phyloP scores from a whole-genome alignment of 2,113 vertebrate species.

The Paracanthobrama guichenoti region DNA sequence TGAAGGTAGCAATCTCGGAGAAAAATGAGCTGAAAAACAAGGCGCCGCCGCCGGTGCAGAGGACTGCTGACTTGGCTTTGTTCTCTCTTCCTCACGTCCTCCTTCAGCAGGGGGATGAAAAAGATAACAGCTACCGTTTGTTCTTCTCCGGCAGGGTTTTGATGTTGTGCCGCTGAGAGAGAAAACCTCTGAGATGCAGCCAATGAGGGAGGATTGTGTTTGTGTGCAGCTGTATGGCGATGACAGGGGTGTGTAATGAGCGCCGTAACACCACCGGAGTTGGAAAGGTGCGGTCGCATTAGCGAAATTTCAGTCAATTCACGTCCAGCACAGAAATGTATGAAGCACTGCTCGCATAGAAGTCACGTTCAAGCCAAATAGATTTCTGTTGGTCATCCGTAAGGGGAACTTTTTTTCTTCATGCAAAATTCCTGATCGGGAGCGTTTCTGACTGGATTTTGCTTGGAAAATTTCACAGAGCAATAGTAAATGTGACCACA shows the following conservation, averaged over 20 bases:
- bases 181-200: constrained; percentile 50
- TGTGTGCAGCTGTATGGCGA: background rate
- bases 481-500: no score
- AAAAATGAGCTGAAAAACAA: constrained; percentile 98
- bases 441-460: no score
- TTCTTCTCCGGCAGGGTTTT: background rate
- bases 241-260: background rate
- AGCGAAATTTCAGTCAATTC: no score
- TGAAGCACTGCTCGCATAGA: no score
- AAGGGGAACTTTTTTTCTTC: no score
- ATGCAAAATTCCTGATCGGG: no score
- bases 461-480: no score
- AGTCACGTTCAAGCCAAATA: no score
- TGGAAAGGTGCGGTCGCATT: no score
- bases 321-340: no score
- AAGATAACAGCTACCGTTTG: constrained; percentile 74
- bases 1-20: constrained; percentile 98
- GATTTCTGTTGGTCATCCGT: no score
- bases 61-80: constrained; percentile 85
- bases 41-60: constrained; percentile 82
- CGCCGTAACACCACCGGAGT: no score
- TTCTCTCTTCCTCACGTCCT: constrained; percentile 75
- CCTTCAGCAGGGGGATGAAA: constrained; percentile 72
- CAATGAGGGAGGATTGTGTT: constrained; percentile 44
- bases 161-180: constrained; percentile 41